Base-by-base conservation (phyloP, 2,113 vertebrate species). In the Peromyscus polionotus region DNA sequence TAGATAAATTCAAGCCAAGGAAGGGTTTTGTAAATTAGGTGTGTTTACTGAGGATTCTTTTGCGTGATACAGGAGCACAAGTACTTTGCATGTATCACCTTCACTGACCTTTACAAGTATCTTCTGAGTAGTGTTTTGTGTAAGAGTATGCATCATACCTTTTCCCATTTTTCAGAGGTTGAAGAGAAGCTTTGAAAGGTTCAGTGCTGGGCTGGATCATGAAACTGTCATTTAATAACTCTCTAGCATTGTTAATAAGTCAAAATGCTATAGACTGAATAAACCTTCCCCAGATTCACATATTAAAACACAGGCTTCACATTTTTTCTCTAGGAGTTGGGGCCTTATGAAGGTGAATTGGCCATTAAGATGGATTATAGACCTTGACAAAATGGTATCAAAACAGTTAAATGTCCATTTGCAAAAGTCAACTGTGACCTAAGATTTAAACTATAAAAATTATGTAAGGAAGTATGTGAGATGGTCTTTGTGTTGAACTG, bases 1-100 rank as follows among this genome's bases (percentile, higher is more conserved):
- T 8, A 70, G 68, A 77, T 72, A 89, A 57, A 54, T 7, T 85
- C 12, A 91, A 61, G 33, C 17, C 77, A 45, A 90, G 54, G 28
- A 17, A 91, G 90, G 84, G 39, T 72, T 94, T 91, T 70, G 57
- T 91, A 88, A 67, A 91, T 45, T 33, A 83, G 17, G 42, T 92
- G 24, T 3, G 36, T 61, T 67, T 77, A 79, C 63, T 75, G 80
- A 93, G 13, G 26, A 67, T 13, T 87, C 76, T 36, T 19, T 16
- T 7, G 6, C 68, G 26, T 73, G 45, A 77, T 54, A 2, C 8
- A 73, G 59, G 28, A 83, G 1, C n/a, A 3, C 22, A 10, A 77
- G 20, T 65, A 5, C 36, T 88, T 91, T 93, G 39, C 24, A 14
- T 73, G 1, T 0, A 6, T 72, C 45, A 39, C 45, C 24, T 61